Evolutionary conservation across 2,797 vertebrate genomes (phyloP).

Genomic region (Sitta carolinensis): DNA sequence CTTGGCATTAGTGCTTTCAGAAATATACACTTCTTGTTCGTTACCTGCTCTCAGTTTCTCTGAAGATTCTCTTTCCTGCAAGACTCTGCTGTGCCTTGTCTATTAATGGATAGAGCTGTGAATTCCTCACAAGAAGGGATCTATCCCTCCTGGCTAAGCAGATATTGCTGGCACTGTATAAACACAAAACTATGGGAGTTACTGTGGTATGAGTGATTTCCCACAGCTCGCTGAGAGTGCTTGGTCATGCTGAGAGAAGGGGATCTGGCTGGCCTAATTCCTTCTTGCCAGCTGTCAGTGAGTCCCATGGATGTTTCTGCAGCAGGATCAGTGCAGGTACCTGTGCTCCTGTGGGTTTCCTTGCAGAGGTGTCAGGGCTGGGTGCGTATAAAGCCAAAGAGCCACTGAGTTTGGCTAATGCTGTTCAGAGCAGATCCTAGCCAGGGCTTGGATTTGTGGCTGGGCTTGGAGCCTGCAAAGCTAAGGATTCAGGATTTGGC

Average conservation of each 20-base stretch:
- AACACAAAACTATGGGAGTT: not conserved
- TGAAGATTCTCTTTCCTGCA: not conserved
- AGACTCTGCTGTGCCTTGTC: not conserved
- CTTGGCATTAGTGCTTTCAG: not conserved
- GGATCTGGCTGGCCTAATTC: not conserved
- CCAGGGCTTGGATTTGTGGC: not conserved
- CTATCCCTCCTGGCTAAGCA: not conserved
- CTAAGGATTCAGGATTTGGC: not conserved
- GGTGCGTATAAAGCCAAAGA: not conserved
- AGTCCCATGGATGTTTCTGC: not conserved
- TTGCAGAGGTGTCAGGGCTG: not conserved
- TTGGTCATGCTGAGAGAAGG: not conserved
- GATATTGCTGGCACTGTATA: not conserved
- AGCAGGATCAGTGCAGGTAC: not conserved
- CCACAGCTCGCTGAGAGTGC: not conserved
- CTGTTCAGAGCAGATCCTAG: not conserved
- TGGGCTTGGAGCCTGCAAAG: slow-evolving; percentile 18
- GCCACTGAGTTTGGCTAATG: not conserved
- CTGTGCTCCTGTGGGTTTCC: not conserved
- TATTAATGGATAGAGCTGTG: not conserved
- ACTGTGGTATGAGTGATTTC: not conserved
- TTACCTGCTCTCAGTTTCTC: not conserved
- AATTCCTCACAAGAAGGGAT: not conserved
- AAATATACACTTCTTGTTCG: not conserved
- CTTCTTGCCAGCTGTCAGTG: not conserved